Evolutionary conservation across 2,797 vertebrate species (phyloP).

Genomic region (Catostomus latipinnis): DNA sequence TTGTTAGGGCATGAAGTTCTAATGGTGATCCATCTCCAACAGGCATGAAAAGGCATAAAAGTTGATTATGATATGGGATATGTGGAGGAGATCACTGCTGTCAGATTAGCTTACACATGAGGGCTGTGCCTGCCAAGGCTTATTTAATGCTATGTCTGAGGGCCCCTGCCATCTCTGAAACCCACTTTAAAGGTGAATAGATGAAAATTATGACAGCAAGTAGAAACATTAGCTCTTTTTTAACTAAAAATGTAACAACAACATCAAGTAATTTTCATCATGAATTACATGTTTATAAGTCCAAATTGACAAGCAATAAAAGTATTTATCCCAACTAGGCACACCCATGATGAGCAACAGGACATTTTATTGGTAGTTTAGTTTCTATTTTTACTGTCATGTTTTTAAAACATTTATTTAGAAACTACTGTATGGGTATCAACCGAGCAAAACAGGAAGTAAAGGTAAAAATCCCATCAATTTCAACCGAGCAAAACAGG

Average conservation of each 20-base stretch:
- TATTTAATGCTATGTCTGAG: conserved; percentile 51
- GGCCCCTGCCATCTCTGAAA: conserved; percentile 17
- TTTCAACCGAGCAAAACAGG: too few relatives aligned
- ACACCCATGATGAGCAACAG: too few relatives aligned
- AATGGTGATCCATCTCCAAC: conserved; percentile 38
- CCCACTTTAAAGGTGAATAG: conserved; percentile 13
- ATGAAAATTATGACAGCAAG: conserved; percentile 33
- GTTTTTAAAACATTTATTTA: too few relatives aligned
- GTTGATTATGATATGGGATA: conserved; percentile 54
- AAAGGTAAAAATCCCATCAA: too few relatives aligned
- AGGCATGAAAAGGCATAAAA: conserved; percentile 48
- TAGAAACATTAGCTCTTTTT: conserved; percentile 25
- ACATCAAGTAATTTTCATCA: neutral
- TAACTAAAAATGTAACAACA: neutral
- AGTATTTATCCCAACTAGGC: too few relatives aligned
- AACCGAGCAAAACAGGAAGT: too few relatives aligned
- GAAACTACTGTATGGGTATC: too few relatives aligned
- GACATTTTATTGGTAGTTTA: too few relatives aligned
- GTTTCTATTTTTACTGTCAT: too few relatives aligned
- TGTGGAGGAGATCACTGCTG: conserved; percentile 50
- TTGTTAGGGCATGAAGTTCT: conserved; percentile 9
- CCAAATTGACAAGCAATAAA: too few relatives aligned
- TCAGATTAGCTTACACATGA: conserved; percentile 49
- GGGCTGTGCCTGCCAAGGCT: conserved; percentile 48
- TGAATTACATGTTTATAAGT: too few relatives aligned